These are phyloP conservation scores for Microplitis deprimator DNA, from an alignment of 2,888 invertebrate genomes.

Conservation along the genomic window DNA sequence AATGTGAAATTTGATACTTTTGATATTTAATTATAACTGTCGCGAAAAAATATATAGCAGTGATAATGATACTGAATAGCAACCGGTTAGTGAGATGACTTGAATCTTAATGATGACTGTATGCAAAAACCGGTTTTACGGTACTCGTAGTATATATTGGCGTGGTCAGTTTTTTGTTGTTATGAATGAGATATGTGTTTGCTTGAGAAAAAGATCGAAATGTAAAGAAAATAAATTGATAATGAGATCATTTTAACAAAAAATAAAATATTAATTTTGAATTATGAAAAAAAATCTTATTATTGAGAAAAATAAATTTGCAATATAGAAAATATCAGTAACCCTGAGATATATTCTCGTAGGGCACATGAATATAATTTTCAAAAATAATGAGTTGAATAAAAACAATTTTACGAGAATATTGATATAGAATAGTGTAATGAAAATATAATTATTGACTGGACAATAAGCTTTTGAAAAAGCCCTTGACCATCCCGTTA, in stretches of 20 bases:
- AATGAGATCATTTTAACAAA: too few species aligned
- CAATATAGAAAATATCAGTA: too few species aligned
- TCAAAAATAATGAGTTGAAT: background rate
- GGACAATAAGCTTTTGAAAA: constrained; percentile 34
- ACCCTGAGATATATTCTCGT: too few species aligned
- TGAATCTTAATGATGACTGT: background rate
- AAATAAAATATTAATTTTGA: too few species aligned
- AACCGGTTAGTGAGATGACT: background rate
- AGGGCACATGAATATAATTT: too few species aligned
- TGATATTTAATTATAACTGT: background rate
- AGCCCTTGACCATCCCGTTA: constrained; percentile 53
- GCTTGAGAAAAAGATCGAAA: background rate
- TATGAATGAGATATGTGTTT: constrained; percentile 30
- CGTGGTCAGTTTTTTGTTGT: constrained; percentile 13
- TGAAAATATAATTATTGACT: constrained; percentile 17
- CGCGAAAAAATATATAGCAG: background rate
- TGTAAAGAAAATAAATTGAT: background rate
- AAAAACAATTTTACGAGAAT: constrained; percentile 11
- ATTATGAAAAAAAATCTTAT: too few species aligned
- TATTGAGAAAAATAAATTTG: too few species aligned
- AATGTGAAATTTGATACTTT: background rate
- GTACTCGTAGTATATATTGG: constrained; percentile 33
- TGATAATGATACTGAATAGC: background rate
- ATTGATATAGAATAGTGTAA: background rate
- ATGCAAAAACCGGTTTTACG: constrained; percentile 31